Conservation (phyloP, 2,113 vertebrate genomes). For the Rhinoptilus africanus region DNA sequence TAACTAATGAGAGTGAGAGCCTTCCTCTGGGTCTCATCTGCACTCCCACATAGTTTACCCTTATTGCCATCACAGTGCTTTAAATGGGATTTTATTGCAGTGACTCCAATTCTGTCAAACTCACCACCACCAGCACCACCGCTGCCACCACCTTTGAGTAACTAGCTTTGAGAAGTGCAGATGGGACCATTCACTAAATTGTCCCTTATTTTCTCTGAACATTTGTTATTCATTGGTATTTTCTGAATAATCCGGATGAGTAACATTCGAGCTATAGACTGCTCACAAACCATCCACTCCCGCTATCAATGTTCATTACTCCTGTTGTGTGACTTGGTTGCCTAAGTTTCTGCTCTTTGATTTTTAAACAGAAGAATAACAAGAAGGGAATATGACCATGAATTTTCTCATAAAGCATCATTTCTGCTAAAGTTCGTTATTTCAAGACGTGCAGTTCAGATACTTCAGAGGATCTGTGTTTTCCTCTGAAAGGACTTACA, state of each 20-base stretch:
- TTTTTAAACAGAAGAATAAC: constrained; percentile 19
- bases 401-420: neutral
- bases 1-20: neutral
- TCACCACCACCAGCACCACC: accelerated
- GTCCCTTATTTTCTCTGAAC: neutral
- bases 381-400: neutral
- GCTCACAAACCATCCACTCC: neutral
- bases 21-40: constrained; percentile 6
- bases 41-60: neutral
- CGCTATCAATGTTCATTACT: constrained; percentile 1
- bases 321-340: neutral
- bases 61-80: neutral
- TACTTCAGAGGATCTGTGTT: neutral
- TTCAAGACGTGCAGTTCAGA: neutral
- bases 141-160: neutral
- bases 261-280: neutral
- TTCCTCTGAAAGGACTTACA: neutral
- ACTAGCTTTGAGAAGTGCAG: neutral
- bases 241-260: constrained; percentile 22
- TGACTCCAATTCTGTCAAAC: neutral
- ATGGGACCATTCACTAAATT: neutral
- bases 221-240: constrained; percentile 38
- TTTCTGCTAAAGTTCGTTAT: neutral
- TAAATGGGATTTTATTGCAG: constrained; percentile 11
- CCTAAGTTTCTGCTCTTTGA: neutral